Base-by-base conservation (phyloP, 2,113 vertebrate genomes). In the Cheirogaleus medius region DNA sequence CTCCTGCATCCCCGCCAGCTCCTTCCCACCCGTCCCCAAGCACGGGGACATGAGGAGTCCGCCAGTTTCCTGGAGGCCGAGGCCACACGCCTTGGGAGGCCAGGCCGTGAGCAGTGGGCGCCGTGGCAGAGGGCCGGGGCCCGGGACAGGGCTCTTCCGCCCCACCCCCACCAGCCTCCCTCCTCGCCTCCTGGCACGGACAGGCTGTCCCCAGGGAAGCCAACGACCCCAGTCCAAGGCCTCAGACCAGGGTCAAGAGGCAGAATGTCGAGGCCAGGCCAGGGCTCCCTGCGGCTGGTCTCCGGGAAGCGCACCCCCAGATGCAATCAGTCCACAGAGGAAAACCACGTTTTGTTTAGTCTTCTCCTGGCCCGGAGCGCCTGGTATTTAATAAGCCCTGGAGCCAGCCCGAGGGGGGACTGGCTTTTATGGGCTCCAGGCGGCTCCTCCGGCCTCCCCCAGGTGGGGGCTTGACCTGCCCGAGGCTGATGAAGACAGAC, bases 331-430 rank as follows among this genome's bases (percentile, higher is more conserved):
- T 18, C 98, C 98, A 96, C 98, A 98, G 98, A 97, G 95, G 84
- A 85, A 97, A 98, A 97, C 60, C 94, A 97, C 95, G 23, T 96
- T 98, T 98, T 99, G 98, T 99, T 99, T 99, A 98, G 98, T 98
- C 98, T 99, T 98, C 98, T 97, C 97, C 97, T 93, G 85, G 97
- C 97, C 87, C 97, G 78, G 98, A 97, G 96, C 91, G 97, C 97
- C 97, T 97, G 97, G 97, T 92, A 91, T 98, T 98, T 99, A 98
- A 99, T 98, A 98, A 98, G 91, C 95, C 98, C 97, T 14, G 98
- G 98, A 98, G 98, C 98, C 98, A 98, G 98, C 90, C 98, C 98
- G 13, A 93, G 98, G 97, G 98, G 97, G 97, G 95, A 97, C 91
- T 81, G 94, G 91, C 95, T 97, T 98, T 98, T 97, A 96, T 42